Evolutionary conservation across 2,888 invertebrate genomes (phyloP), one percentile per base, ranked within the genome.

Genomic region (Drosophila longiperda): DNA sequence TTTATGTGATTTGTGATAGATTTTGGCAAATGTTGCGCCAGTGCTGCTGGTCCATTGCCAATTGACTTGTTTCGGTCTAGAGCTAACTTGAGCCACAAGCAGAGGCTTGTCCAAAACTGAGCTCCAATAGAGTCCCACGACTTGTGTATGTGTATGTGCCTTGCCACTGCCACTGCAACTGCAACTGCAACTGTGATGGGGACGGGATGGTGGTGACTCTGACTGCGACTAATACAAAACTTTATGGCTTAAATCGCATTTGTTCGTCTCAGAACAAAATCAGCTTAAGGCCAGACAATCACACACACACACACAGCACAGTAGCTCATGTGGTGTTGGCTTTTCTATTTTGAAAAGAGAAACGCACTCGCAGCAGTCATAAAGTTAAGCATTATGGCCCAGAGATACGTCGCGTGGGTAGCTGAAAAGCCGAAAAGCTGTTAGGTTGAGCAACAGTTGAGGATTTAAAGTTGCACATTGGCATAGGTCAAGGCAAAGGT

Each of bases 1-100:
- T 85, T 89, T 89, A 89, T 89, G 90, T 87, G 89, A 86, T 88
- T 88, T 88, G 87, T 83, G 73, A 64, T 65, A 75, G 85, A 85
- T 85, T 85, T 85, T 84, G 90, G 88, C 88, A 87, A 85, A 87
- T 89, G 78, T 58, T 78, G 87, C 69, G 83, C 79, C 62, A 60
- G 60, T 54, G 32, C 33, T 34, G 49, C 53, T 55, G 32, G 36
- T 32, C 65, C 66, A 60, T 40, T 68, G 75, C 66, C 73, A 62
- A 74, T 74, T 74, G 75, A 73, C 74, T 74, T 66, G 74, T 76
- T 63, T 59, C 48, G 40, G 32, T 50, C n/a, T 8, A 38, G 1
- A 59, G 58, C 49, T 33, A 53, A 45, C 71, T 45, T 54, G 36
- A 55, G 48, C 42, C 11, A 42, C 61, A 52, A 29, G 57, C 66